A percentile compares a stretch with the other conserved stretches of the same genome.
These are phyloP conservation scores for Anarhynchus alexandrinus DNA, from an alignment of 2,113 vertebrate species.

Conservation along the genomic window DNA sequence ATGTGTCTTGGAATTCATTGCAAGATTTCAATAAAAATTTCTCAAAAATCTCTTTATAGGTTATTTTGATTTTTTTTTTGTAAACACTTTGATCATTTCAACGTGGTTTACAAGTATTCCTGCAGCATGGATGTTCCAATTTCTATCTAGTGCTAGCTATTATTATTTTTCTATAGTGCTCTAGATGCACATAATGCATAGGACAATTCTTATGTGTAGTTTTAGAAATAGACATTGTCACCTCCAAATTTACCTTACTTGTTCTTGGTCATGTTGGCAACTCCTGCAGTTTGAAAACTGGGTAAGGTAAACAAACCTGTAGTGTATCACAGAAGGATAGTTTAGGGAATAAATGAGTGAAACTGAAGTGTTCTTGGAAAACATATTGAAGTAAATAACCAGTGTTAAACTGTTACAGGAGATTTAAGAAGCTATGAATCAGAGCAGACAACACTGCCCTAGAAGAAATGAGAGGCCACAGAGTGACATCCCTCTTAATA, in stretches of 20 bases:
- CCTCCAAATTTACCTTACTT: not conserved
- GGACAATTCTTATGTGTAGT: not conserved
- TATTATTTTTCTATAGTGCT: not conserved
- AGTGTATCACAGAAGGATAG: not conserved
- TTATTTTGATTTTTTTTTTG: not conserved
- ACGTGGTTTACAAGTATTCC: not conserved
- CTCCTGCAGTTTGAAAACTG: not conserved
- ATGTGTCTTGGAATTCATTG: not conserved
- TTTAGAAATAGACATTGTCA: not conserved
- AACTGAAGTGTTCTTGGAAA: not conserved
- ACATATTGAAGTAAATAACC: constrained; percentile 14
- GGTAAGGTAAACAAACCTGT: not conserved
- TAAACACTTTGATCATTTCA: not conserved
- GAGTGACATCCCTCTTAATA: constrained; percentile 47
- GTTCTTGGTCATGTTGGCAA: not conserved
- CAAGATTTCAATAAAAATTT: not conserved
- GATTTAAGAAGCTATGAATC: constrained; percentile 44
- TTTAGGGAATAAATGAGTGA: not conserved
- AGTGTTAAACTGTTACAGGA: not conserved
- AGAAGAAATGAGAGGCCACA: constrained; percentile 18
- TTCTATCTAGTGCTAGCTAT: not conserved
- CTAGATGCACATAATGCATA: not conserved
- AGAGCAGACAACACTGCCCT: constrained; percentile 10
- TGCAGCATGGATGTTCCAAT: not conserved
- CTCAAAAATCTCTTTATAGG: not conserved